phyloP scores from a whole-genome alignment of 1,140 invertebrate species.

The Eriocheir sinensis region DNA sequence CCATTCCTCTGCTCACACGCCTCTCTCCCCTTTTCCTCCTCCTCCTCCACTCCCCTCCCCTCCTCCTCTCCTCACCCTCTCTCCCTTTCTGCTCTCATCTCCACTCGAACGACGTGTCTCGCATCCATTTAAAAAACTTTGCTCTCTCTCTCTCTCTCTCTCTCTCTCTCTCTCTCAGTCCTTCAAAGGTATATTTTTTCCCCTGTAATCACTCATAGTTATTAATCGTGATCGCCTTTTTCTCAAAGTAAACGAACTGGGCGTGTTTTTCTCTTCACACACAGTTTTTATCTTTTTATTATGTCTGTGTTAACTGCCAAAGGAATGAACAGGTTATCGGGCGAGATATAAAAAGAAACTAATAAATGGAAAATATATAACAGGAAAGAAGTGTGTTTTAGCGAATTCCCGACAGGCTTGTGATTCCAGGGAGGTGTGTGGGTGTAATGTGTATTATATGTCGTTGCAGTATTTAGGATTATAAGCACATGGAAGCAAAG shows the following conservation, averaged over 20 bases:
- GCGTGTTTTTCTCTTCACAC: neutral
- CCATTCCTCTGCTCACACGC: no score
- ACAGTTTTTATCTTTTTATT: neutral
- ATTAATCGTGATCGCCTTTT: neutral
- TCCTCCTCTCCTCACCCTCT: conserved; percentile 6
- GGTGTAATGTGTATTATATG: no score
- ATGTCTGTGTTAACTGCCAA: neutral
- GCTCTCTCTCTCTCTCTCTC: conserved; percentile 21
- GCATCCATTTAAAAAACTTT: no score
- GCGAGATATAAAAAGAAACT: no score
- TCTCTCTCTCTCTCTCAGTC: neutral
- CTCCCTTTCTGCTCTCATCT: neutral
- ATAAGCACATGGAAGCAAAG: no score
- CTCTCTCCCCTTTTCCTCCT: conserved; percentile 33
- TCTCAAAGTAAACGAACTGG: neutral
- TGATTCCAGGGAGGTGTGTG: no score
- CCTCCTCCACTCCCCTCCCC: conserved; percentile 25
- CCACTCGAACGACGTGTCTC: no score
- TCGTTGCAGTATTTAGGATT: no score
- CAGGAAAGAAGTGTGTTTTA: no score
- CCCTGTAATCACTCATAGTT: neutral
- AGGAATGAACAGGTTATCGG: no score
- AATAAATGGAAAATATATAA: no score
- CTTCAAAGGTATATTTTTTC: conserved; percentile 13
- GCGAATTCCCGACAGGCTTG: no score